phyloP scores from a whole-genome alignment of 1,140 invertebrate species.

The Drosophila aff. region DNA sequence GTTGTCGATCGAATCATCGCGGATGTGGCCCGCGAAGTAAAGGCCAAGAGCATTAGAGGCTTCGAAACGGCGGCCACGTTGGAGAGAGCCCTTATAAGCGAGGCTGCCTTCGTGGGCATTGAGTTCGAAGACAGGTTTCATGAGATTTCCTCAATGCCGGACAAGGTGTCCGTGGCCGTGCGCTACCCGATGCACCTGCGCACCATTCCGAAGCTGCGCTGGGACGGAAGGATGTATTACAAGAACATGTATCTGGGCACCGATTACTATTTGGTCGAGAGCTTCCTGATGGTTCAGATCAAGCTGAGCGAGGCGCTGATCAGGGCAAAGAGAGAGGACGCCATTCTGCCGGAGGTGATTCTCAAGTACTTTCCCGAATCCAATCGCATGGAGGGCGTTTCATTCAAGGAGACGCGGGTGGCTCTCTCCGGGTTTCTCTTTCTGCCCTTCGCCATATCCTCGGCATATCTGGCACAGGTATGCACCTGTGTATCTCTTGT shows the following conservation, averaged over 20 bases:
- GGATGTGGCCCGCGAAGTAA: slow-evolving; percentile 4
- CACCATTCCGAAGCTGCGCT: not conserved
- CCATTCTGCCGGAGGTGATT: slow-evolving; percentile 4
- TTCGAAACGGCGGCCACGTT: not conserved
- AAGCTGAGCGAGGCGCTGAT: slow-evolving; percentile 35
- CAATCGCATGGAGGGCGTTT: not conserved
- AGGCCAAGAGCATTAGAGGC: not conserved
- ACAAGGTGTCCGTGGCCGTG: slow-evolving; percentile 15
- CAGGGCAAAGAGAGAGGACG: not conserved
- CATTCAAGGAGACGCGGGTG: not conserved
- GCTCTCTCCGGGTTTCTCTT: slow-evolving; percentile 9
- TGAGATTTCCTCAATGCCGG: slow-evolving; percentile 14
- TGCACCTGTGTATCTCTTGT: not conserved
- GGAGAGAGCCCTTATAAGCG: not conserved
- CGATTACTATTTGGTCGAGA: slow-evolving; percentile 19
- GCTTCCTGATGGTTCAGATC: slow-evolving; percentile 35
- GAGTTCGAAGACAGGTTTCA: slow-evolving; percentile 38
- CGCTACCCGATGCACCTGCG: slow-evolving; percentile 41
- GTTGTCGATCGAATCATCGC: slow-evolving; percentile 16
- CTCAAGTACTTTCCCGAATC: slow-evolving; percentile 28
- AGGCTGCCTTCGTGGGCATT: slow-evolving; percentile 42
- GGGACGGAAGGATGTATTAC: slow-evolving; percentile 2
- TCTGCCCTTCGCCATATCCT: slow-evolving; percentile 23
- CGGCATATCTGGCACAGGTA: slow-evolving; percentile 35
- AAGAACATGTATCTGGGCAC: not conserved